Conservation (phyloP, 2,797 vertebrate species). For the Megaceryle alcyon region DNA sequence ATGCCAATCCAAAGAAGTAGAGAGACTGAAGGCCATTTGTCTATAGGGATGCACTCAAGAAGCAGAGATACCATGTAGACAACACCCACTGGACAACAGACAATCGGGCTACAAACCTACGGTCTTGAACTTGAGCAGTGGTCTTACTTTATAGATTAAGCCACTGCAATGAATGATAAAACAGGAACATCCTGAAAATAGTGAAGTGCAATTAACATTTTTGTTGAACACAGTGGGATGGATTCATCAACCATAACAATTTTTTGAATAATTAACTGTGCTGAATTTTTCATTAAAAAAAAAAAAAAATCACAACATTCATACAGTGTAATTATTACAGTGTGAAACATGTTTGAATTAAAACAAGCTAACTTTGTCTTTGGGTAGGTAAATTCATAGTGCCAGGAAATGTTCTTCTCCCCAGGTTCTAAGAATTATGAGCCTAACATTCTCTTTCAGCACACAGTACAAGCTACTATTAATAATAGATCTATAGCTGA, state of each 20-base stretch:
- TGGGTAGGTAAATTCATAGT: conserved; percentile 10
- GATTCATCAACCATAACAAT: conserved; percentile 1
- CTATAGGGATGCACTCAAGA: neutral
- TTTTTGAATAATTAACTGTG: neutral
- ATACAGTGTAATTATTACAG: neutral
- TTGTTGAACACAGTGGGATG: conserved; percentile 11
- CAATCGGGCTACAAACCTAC: neutral
- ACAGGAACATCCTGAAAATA: conserved; percentile 5
- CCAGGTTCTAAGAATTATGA: conserved; percentile 43
- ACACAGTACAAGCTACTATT: conserved; percentile 50
- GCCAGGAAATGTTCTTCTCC: conserved; percentile 13
- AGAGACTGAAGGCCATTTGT: neutral
- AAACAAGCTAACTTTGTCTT: neutral
- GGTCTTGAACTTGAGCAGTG: neutral
- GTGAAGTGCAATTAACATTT: neutral
- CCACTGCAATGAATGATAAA: neutral
- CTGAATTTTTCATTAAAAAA: neutral
- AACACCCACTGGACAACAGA: neutral
- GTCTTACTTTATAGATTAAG: neutral
- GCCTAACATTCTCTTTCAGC: conserved; percentile 55
- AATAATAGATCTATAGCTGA: conserved; percentile 66
- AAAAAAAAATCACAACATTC: neutral
- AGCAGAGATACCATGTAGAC: neutral
- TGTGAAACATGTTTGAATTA: neutral
- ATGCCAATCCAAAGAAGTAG: neutral